Evolutionary conservation across 2,113 vertebrate species (phyloP).

Genomic region (Pygoscelis adeliae): DNA sequence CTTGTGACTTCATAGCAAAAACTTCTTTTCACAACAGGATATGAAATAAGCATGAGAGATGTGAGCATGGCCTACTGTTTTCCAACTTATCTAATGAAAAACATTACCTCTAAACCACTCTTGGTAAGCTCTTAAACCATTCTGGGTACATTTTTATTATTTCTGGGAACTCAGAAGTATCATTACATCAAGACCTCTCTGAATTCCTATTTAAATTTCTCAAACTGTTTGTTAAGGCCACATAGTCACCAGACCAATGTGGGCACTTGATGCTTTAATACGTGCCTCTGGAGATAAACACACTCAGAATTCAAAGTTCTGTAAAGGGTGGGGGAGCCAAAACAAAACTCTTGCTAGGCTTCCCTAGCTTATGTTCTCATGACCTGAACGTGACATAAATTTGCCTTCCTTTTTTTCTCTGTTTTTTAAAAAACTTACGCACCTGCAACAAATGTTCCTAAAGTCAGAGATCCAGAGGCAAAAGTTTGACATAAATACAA

Average conservation of each 20-base stretch:
- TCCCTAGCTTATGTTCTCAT: background rate
- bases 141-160: background rate
- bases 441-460: background rate
- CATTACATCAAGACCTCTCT: background rate
- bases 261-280: background rate
- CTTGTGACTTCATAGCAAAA: background rate
- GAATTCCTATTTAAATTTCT: background rate
- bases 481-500: background rate
- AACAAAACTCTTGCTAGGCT: background rate
- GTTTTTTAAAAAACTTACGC: background rate
- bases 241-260: background rate
- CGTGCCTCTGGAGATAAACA: background rate
- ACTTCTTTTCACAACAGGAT: background rate
- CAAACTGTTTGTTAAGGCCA: background rate
- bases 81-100: background rate
- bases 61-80: background rate
- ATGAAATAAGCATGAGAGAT: background rate
- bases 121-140: background rate
- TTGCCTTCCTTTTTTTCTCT: accelerated
- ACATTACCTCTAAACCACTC: background rate
- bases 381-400: background rate
- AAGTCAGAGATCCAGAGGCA: background rate
- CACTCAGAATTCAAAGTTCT: background rate
- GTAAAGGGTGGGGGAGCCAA: background rate
- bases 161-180: background rate